Evolutionary conservation across 2,888 invertebrate species (phyloP).

Genomic region (Neoitamus cyanurus): DNA sequence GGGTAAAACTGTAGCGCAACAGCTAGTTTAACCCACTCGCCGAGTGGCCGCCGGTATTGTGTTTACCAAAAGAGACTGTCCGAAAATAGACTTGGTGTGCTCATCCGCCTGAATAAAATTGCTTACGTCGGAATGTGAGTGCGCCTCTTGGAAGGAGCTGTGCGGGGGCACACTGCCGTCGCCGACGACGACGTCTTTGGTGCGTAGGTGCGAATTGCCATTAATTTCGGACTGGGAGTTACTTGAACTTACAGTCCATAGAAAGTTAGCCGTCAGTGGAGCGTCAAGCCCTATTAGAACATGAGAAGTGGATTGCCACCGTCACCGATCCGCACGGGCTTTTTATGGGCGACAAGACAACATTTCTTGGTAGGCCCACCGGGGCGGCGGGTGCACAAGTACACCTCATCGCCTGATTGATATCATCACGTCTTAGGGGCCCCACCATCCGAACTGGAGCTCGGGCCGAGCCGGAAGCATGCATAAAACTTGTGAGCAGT

Average conservation of each 20-base stretch:
- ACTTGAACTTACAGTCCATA: neutral
- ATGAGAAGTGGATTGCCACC: neutral
- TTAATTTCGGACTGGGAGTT: slow-evolving; percentile 13
- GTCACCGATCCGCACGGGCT: neutral
- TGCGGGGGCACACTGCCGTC: neutral
- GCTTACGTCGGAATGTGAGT: slow-evolving; percentile 1
- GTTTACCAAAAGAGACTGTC: neutral
- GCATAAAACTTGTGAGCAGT: neutral
- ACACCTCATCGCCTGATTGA: neutral
- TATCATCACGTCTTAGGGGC: neutral
- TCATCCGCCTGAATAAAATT: slow-evolving; percentile 26
- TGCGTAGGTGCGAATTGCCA: slow-evolving; percentile 26
- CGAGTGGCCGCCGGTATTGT: neutral
- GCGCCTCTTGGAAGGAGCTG: neutral
- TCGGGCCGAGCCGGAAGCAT: neutral
- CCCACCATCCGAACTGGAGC: neutral
- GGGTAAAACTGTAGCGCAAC: neutral
- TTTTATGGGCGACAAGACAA: neutral
- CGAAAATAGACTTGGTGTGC: slow-evolving; percentile 26
- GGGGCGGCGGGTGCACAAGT: neutral
- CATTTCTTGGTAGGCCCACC: neutral
- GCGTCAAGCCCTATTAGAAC: neutral
- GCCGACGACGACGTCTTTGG: neutral
- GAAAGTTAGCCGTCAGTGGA: neutral
- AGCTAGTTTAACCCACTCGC: neutral